Evolutionary conservation across 37 sponge, comb jelly and placozoan species (phyloP), one percentile per base, ranked within the genome.

Genomic region (Chondrosia reniformis): DNA sequence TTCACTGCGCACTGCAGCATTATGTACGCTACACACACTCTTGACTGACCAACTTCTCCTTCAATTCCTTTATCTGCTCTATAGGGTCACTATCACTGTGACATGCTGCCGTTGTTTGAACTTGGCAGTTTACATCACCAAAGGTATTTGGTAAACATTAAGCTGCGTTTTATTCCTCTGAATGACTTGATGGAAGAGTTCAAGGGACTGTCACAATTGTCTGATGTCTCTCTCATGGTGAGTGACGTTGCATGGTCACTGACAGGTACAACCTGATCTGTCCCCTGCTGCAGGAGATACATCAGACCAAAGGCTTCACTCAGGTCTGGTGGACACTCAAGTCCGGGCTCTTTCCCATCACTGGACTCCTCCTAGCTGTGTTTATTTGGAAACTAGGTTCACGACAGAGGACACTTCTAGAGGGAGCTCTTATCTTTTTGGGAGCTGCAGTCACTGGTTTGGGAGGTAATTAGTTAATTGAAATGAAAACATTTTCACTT

Each of bases 81-180:
- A 36, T 43, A 84, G 84, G 69, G 40, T 33, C 28, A 37, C 33
- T 45, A 19, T 32, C 45, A 9, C 17, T 91, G 91, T 83, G 88
- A 86, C 34, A 80, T 86, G 61, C 1, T 84, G 21, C 84, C 80
- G 28, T 74, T 91, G 55, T 86, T 91, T 86, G 91, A 91, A 61
- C 78, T 91, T 45, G 87, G 91, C 74, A 91, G 91, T 55, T 67
- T 79, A 46, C 84, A 91, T 21, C 81, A 86, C 63, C 45, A 67
- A 45, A 84, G 84, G 43, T 91, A 91, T 61, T 49, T 91, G 30
- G 44, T 91, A 54, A 91, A 91, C 71, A 31, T 91, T 32, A 27
- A 45, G 27, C 76, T 91, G 22, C 87, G 69, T 15, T 80, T 63
- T 12, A 58, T 91, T 4, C 91, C 91, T 67, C 87, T 90, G 33